phyloP scores from a whole-genome alignment of 2,888 invertebrate genomes.

The Itoplectis maculator region DNA sequence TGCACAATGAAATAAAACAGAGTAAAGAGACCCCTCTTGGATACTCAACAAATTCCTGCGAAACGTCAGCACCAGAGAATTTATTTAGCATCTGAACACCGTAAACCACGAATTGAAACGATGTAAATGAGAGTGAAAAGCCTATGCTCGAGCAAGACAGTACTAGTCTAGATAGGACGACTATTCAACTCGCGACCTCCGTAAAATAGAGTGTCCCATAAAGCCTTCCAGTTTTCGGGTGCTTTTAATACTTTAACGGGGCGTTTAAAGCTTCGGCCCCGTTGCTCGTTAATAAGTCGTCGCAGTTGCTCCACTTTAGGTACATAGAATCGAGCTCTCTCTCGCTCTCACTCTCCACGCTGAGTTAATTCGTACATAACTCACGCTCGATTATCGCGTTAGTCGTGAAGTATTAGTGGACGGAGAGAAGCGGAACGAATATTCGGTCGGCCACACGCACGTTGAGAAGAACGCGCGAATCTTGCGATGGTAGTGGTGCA shows the following conservation, averaged over 20 bases:
- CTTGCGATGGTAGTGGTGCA: constrained; percentile 24
- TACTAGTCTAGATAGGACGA: constrained; percentile 6
- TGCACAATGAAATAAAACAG: constrained; percentile 1
- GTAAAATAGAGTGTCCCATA: constrained; percentile 66
- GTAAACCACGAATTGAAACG: not conserved
- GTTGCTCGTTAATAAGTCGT: constrained; percentile 67
- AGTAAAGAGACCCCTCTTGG: not conserved
- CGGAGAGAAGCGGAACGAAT: constrained; percentile 44
- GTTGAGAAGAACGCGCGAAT: constrained; percentile 17
- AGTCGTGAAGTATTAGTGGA: constrained; percentile 59
- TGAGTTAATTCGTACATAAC: constrained; percentile 66
- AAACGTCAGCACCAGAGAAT: not conserved
- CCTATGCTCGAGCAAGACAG: constrained; percentile 14
- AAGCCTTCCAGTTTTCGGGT: constrained; percentile 65
- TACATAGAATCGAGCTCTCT: constrained; percentile 26
- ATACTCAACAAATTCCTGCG: constrained; percentile 8
- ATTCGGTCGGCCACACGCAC: constrained; percentile 26
- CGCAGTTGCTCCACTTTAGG: constrained; percentile 60
- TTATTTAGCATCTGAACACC: constrained; percentile 6
- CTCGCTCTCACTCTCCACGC: constrained; percentile 20
- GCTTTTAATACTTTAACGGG: constrained; percentile 67
- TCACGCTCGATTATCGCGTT: constrained; percentile 66
- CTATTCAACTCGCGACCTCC: constrained; percentile 49
- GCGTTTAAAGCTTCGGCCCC: constrained; percentile 61
- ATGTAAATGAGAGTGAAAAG: constrained; percentile 33